Base-by-base conservation (phyloP, 1,140 invertebrate genomes). In the Hyposmocoma kahamanoa region DNA sequence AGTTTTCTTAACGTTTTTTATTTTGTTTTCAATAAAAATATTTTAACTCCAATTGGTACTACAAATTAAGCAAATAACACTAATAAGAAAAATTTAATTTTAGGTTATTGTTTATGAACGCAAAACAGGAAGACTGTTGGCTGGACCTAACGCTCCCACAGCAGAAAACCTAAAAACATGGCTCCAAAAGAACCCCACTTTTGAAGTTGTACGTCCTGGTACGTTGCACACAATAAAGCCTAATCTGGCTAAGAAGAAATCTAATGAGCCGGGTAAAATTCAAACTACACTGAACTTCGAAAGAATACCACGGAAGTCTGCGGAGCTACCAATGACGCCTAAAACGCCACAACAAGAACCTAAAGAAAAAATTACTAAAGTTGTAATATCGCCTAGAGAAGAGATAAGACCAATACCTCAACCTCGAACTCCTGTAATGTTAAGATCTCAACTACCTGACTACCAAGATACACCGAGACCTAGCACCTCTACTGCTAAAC, bases 141-240 rank as follows among this genome's bases (percentile, higher is more conserved):
- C 91, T 1, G 94, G 94, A 19, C 82, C 89, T 1, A 91, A 92
- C 68, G 95, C 95, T 38, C 96, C 96, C 3, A 93, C 91, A 13
- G 89, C 91, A 17, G 88, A 89, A 19, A 93, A 93, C 74, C 84
- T 98, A 6, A 91, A 93, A 67, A 87, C 90, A 8, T 97, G 95
- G 95, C 83, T 98, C 5, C 91, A 93, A 71, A 91, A 93, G 50
- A 92, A 97, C 90, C 95, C 95, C 11, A 92, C 92, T 0, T 97
- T 91, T 84, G 93, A 96, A 84, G 92, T 96, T 0, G 87, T 95
- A 1, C 88, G 90, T 49, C 90, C 94, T 0, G 90, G 90, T 32
- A 89, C 67, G 65, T 22, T 88, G 65, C 68, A 82, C 76, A 38
- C 57, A 67, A 65, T 87, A 82, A 86, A 78, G 60, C 75, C 81